Conservation (phyloP, 1,140 invertebrate genomes). For the Leptopilina boulardi region DNA sequence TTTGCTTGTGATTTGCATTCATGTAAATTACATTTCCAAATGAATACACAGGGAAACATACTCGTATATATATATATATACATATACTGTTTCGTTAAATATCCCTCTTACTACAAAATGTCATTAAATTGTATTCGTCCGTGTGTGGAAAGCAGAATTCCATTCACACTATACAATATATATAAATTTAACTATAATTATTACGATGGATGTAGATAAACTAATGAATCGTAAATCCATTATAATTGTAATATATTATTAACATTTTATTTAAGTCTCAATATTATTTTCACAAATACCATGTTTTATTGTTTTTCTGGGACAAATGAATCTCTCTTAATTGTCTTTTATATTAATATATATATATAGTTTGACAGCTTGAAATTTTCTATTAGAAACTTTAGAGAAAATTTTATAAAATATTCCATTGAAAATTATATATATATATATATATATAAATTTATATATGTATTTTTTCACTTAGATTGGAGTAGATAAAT, state of each 20-base stretch:
- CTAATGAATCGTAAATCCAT: too few relatives aligned
- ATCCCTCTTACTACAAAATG: constrained; percentile 14
- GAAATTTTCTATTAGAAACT: constrained; percentile 1
- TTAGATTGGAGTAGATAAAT: background rate
- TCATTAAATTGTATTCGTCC: background rate
- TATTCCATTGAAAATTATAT: background rate
- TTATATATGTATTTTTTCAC: too few relatives aligned
- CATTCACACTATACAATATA: background rate
- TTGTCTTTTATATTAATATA: too few relatives aligned
- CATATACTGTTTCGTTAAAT: background rate
- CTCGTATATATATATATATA: too few relatives aligned
- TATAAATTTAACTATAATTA: background rate
- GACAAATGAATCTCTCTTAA: too few relatives aligned
- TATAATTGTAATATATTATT: too few relatives aligned
- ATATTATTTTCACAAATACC: too few relatives aligned
- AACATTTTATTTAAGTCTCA: too few relatives aligned
- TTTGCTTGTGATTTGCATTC: constrained; percentile 10
- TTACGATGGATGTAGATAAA: too few relatives aligned
- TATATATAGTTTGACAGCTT: too few relatives aligned
- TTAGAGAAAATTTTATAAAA: background rate
- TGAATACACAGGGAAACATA: constrained; percentile 21
- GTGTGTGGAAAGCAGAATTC: background rate
- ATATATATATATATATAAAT: too few relatives aligned
- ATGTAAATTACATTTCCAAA: constrained; percentile 28
- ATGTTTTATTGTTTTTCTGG: too few relatives aligned